Evolutionary conservation across 2,888 invertebrate species (phyloP), one percentile per base, ranked within the genome.

Genomic region (Nemoura dubitans): DNA sequence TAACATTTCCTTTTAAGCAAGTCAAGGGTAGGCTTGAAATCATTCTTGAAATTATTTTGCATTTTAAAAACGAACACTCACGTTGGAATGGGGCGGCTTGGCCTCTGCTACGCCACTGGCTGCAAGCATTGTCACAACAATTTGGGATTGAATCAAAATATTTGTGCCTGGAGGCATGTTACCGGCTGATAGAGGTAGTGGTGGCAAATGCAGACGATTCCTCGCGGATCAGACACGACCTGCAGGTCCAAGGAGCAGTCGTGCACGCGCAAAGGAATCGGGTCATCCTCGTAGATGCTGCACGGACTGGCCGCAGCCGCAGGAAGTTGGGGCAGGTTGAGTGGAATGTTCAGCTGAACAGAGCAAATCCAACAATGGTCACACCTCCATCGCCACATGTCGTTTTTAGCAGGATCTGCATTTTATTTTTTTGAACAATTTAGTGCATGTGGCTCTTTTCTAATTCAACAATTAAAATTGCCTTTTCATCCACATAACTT

Each of bases 231-330:
- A 78, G 96, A 95, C 83, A 96, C 93, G 43, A 97, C 96, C 89
- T 95, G 94, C 76, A 97, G 92, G 92, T 97, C 97, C 83, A 97
- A 92, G 16, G 96, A 95, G 90, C 96, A 96, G 91, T 97, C 96
- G 90, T 96, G 96, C 36, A 97, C 95, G 43, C 96, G 93, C 87
- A 97, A 92, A 0, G 97, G 97, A 87, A 96, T 94, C 0, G 95
- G 94, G 90, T 96, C 96, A 90, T 97, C 97, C 90, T 96, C 96
- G 90, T 97, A 97, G 29, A 94, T 94, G 86, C 95, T 95, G 90
- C 94, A 95, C 76, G 89, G 88, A 42, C 94, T 93, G 3, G 93
- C 92, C 26, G 93, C 92, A 0, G 92, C 91, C 16, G 92, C 92
- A 16, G 95, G 93, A 88, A 94, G 90, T 91, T 96, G 95, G 0